Evolutionary conservation across 2,797 vertebrate species (phyloP).

Genomic region (Pangasius sanitwongsei): DNA sequence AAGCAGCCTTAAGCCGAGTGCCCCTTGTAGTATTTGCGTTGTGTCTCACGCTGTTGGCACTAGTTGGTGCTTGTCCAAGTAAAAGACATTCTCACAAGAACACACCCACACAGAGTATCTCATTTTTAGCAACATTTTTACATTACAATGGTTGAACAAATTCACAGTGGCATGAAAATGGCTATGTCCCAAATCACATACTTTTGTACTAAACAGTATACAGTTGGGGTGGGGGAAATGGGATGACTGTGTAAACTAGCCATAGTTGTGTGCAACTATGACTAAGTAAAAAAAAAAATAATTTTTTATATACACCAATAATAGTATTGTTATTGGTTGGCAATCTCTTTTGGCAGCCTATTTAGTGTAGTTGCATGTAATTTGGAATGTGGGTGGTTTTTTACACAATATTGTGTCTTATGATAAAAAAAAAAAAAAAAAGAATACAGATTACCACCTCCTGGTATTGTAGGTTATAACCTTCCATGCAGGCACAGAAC

Average conservation of each 20-base stretch:
- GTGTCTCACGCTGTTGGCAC: neutral
- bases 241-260: neutral
- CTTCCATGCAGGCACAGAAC: neutral
- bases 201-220: neutral
- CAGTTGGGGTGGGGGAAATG: no score
- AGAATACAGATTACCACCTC: neutral
- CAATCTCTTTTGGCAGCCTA: neutral
- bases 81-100: neutral
- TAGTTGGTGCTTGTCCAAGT: neutral
- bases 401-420: neutral
- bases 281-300: neutral
- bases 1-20: neutral
- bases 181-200: neutral
- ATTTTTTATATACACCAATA: neutral
- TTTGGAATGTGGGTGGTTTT: neutral
- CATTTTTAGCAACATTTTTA: neutral
- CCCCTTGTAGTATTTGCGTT: neutral
- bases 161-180: neutral
- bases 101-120: neutral
- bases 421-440: neutral
- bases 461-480: neutral
- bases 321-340: neutral
- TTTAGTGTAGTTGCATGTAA: neutral
- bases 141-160: neutral
- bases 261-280: neutral